Base-by-base conservation (phyloP, 2,888 invertebrate species). In the Luperina testacea region DNA sequence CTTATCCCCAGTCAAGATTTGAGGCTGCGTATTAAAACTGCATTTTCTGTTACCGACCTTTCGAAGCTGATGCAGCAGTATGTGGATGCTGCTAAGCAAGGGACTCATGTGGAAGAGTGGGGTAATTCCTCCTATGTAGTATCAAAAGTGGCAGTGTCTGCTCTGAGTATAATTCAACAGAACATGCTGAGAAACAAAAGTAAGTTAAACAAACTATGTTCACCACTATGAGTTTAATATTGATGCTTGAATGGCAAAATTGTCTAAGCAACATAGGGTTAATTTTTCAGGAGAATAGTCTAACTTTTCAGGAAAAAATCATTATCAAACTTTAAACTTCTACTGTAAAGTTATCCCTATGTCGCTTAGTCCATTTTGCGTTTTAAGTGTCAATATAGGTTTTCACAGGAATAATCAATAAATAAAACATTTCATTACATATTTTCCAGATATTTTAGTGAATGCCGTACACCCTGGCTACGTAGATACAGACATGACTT, bases 401-500 rank as follows among this genome's bases (percentile, higher is more conserved):
- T 32, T 32, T 20, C 64, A 38, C 38, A 38, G 64, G 20, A 64
- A 64, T 65, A 13, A 2, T 32, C 6, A 32, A 38, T 32, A 63
- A 17, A 32, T 67, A n/a, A 51, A 65, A 13, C 13, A 38, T 7
- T 38, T 67, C 0, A 32, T 20, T 24, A 59, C 45, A 24, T 64
- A 38, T 38, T 67, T 77, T 74, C 13, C 42, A 77, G 77, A 98
- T 88, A 97, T 98, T 75, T 96, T 97, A 81, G 97, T 98, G 11
- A 98, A 98, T 94, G 95, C 97, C 11, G 98, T 98, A 8, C 98
- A 98, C 92, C 98, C 98, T 1, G 98, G 98, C 0, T 98, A 97
- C 92, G 98, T 98, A 0, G 97, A 97, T 86, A 98, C 98, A 0
- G 98, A 98, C 90, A 98, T 98, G 98, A 96, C 97, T 0, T 97